These are phyloP conservation scores for Caenorhabditis afra DNA, from an alignment of 2,888 invertebrate species.

Conservation along the genomic window DNA sequence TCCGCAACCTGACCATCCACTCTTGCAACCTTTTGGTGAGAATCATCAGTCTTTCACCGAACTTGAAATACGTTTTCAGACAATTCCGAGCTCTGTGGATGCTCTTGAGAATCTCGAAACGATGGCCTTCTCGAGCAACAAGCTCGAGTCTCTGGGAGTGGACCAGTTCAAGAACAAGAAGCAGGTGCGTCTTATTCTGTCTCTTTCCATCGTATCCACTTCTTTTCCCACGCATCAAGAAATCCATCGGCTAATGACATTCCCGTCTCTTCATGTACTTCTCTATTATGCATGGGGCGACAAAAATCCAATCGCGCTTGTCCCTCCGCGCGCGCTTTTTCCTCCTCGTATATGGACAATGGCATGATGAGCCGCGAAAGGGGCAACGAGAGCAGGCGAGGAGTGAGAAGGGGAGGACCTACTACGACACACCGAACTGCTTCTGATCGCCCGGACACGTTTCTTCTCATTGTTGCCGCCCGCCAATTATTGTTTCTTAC, in stretches of 20 bases:
- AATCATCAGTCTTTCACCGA: neutral
- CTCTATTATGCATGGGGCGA: constrained; percentile 20
- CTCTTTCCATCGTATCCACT: neutral
- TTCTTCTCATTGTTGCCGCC: constrained; percentile 3
- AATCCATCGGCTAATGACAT: constrained; percentile 20
- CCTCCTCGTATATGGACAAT: neutral
- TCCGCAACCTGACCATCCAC: constrained; percentile 71
- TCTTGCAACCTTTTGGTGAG: constrained; percentile 69
- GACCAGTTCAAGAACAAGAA: constrained; percentile 62
- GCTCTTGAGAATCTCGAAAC: constrained; percentile 53
- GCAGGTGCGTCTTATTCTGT: constrained; percentile 31
- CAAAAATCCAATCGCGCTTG: constrained; percentile 24
- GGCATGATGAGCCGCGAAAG: neutral
- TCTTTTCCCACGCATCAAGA: neutral
- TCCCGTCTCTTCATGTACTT: constrained; percentile 17
- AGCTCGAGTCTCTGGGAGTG: constrained; percentile 54
- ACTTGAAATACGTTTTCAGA: constrained; percentile 23
- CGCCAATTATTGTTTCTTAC: constrained; percentile 33
- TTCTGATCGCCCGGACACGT: constrained; percentile 7
- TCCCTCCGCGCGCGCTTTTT: constrained; percentile 12
- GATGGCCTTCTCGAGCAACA: constrained; percentile 61
- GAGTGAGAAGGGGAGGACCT: neutral
- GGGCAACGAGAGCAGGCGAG: neutral
- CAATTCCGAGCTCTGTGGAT: constrained; percentile 59
- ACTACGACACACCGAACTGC: neutral